These are phyloP conservation scores for Origma solitaria DNA, from an alignment of 2,113 vertebrate species.

Conservation along the genomic window DNA sequence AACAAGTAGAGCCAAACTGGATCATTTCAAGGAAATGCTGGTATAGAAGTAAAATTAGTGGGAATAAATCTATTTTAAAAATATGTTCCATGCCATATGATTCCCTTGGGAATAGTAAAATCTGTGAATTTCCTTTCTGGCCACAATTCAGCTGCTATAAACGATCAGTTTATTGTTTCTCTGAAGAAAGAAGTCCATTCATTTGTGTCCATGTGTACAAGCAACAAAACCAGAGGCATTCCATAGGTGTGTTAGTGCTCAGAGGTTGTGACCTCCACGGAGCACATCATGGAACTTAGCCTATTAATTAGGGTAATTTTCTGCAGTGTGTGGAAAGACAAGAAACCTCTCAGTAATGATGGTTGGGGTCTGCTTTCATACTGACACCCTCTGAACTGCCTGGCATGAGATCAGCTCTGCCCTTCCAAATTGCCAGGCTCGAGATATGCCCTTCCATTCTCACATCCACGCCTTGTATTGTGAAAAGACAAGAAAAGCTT, in stretches of 20 bases:
- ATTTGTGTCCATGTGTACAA: background rate
- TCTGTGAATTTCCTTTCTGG: background rate
- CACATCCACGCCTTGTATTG: background rate
- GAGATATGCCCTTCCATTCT: background rate
- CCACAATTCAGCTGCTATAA: background rate
- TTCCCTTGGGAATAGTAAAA: background rate
- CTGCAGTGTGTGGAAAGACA: background rate
- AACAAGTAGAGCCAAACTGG: background rate
- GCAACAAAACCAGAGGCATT: background rate
- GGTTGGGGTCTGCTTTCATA: background rate
- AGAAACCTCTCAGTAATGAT: background rate
- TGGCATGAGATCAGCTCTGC: background rate
- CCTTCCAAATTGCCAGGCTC: background rate
- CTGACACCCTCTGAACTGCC: background rate
- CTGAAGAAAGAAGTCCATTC: background rate
- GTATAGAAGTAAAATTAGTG: background rate
- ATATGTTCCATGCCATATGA: background rate
- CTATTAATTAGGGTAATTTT: background rate
- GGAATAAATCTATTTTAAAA: conserved; percentile 32
- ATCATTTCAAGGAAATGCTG: background rate
- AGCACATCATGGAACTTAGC: background rate
- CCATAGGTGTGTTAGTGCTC: background rate
- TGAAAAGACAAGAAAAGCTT: background rate
- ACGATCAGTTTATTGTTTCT: background rate
- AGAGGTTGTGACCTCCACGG: background rate